A percentile compares a stretch with the other conserved stretches of the same genome.
Conservation (phyloP, 1,140 invertebrate species). For the Plectus sambesii region DNA sequence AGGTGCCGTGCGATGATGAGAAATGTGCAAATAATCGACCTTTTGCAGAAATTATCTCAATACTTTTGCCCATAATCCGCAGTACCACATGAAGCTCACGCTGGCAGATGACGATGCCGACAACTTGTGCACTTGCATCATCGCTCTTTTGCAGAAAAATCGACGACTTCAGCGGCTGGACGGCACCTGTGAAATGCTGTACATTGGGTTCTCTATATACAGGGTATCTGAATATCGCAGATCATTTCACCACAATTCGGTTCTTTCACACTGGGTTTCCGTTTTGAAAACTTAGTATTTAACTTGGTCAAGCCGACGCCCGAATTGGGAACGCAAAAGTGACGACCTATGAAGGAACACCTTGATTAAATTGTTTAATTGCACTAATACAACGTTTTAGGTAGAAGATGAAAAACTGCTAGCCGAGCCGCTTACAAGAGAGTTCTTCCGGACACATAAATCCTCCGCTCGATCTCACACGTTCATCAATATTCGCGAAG, state of each 20-base stretch:
- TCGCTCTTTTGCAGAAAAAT: slow-evolving; percentile 72
- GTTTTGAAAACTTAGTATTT: no score
- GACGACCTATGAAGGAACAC: no score
- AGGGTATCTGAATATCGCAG: slow-evolving; percentile 53
- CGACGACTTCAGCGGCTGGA: slow-evolving; percentile 72
- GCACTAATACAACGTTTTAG: no score
- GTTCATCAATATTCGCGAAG: slow-evolving; percentile 89
- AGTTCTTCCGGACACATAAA: slow-evolving; percentile 91
- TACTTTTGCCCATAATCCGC: slow-evolving; percentile 88
- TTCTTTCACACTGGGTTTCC: no score
- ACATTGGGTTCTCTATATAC: slow-evolving; percentile 93
- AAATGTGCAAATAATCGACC: slow-evolving; percentile 1
- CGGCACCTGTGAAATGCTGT: slow-evolving; percentile 77
- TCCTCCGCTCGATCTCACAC: slow-evolving; percentile 77
- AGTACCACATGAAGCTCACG: slow-evolving; percentile 78
- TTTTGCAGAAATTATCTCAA: slow-evolving; percentile 59
- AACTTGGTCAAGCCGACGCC: no score
- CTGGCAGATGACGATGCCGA: slow-evolving; percentile 61
- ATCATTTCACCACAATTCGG: no score
- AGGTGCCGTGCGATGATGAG: slow-evolving; percentile 75
- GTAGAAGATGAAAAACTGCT: slow-evolving; percentile 55
- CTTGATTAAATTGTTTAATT: no score
- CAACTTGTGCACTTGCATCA: slow-evolving; percentile 78
- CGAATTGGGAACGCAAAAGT: no score
- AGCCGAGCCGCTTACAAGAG: slow-evolving; percentile 69